Percentiles rank a stretch among this genome's conserved stretches.
phyloP scores from a whole-genome alignment of 2,888 invertebrate species.

The Pristionchus arcanus region DNA sequence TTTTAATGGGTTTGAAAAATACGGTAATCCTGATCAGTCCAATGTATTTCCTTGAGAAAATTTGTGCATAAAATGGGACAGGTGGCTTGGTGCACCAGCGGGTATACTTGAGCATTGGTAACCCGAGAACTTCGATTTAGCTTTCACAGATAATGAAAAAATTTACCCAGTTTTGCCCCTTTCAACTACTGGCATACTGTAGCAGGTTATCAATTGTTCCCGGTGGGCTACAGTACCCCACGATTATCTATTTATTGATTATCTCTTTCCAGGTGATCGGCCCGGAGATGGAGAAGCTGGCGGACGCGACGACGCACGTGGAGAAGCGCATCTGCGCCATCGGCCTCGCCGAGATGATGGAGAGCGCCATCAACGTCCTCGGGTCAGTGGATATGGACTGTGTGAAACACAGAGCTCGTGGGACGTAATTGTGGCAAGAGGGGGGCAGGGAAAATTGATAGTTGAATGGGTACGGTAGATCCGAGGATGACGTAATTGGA shows the following conservation, averaged over 20 bases:
- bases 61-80: not conserved
- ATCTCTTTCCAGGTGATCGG: conserved; percentile 58
- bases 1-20: not conserved
- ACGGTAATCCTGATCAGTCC: too few relatives aligned
- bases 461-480: too few relatives aligned
- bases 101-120: too few relatives aligned
- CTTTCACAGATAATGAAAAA: too few relatives aligned
- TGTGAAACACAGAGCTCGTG: too few relatives aligned
- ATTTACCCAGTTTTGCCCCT: too few relatives aligned
- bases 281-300: conserved; percentile 81
- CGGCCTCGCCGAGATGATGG: conserved; percentile 87
- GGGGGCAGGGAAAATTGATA: too few relatives aligned
- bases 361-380: conserved; percentile 51
- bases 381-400: too few relatives aligned
- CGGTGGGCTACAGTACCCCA: not conserved
- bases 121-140: too few relatives aligned
- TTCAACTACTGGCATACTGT: not conserved
- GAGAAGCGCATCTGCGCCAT: conserved; percentile 94
- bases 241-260: not conserved
- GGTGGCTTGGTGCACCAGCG: not conserved
- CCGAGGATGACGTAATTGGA: too few relatives aligned
- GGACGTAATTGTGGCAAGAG: too few relatives aligned
- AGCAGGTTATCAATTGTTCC: not conserved
- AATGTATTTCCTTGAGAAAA: too few relatives aligned
- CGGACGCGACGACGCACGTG: conserved; percentile 88